These are phyloP conservation scores for Catostylus mosaicus DNA, from an alignment of 30 jellyfish, hydroid and myxozoan genomes.

Conservation along the genomic window DNA sequence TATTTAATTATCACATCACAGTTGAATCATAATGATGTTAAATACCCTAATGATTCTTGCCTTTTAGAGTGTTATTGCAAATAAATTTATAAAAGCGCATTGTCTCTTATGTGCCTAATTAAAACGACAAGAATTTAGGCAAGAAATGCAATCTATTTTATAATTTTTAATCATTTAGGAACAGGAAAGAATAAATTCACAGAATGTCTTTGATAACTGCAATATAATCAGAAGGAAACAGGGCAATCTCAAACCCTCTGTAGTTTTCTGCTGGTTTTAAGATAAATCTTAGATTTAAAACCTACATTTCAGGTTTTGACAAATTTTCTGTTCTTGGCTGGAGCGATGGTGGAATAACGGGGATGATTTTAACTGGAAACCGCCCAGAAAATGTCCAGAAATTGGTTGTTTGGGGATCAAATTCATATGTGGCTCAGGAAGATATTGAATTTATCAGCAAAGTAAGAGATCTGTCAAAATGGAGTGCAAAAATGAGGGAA, in stretches of 20 bases:
- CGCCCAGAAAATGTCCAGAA: conserved; percentile 61
- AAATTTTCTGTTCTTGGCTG: conserved; percentile 83
- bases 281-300: too few species aligned
- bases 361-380: conserved; percentile 74
- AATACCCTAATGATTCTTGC: background rate
- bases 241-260: too few species aligned
- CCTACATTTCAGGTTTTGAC: conserved; percentile 47
- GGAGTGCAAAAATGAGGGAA: conserved; percentile 83
- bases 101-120: too few species aligned
- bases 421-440: conserved; percentile 66
- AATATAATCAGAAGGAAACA: too few species aligned
- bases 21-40: background rate
- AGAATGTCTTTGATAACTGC: too few species aligned
- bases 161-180: too few species aligned
- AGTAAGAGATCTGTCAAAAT: conserved; percentile 69
- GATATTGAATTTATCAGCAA: conserved; percentile 39
- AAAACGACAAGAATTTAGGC: too few species aligned
- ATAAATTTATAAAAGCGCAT: too few species aligned
- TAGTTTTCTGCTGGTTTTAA: too few species aligned
- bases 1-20: background rate
- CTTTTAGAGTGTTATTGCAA: background rate
- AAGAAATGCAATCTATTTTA: too few species aligned
- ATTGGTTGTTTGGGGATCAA: conserved; percentile 83
- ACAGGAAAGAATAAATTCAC: too few species aligned
- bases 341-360: conserved; percentile 93